Base-by-base conservation (phyloP, 2,113 vertebrate species). In the Aptenodytes patagonicus region DNA sequence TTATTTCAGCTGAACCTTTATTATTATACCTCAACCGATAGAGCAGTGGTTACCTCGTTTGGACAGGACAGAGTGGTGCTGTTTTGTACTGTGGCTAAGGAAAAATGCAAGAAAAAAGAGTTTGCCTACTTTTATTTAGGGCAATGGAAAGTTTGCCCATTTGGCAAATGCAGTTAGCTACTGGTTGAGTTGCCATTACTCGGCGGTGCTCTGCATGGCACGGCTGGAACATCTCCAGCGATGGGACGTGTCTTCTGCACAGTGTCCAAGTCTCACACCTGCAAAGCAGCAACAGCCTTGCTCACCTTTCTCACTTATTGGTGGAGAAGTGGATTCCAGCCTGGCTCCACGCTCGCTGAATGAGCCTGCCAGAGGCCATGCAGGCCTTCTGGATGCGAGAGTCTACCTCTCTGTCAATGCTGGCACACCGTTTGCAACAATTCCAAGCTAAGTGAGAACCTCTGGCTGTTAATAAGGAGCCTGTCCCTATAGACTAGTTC, bases 201-300 rank as follows among this genome's bases (percentile, higher is more conserved):
- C 0, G 0, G 12, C 0, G 0, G 14, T 42, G 68, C 83, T 83
- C 58, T 2, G 9, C 38, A 38, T 2, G 11, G 32, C 47, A 42
- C 0, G 3, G 28, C 62, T 95, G 91, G 79, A 88, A 46, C 18
- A 18, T 46, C 71, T 93, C 68, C 94, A 89, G 25, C 0, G 1
- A 31, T 1, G 3, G 66, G 49, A 83, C 3, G 0, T 38, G 38
- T 60, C 78, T 91, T 85, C 68, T 73, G 68, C 71, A 12, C 10
- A 6, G n/a, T 13, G 40, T 80, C 94, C 86, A 92, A 89, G 34
- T 66, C 68, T 92, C 83, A 87, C 83, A 83, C 68, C 55, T 77
- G 68, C 40, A 58, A 52, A 89, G 49, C 62, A 88, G 11, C 36
- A 65, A 31, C 68, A 77, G 34, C 62, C 72, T 71, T 52, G 42